Conservation (phyloP, 2,113 vertebrate species). For the Axis porcinus region DNA sequence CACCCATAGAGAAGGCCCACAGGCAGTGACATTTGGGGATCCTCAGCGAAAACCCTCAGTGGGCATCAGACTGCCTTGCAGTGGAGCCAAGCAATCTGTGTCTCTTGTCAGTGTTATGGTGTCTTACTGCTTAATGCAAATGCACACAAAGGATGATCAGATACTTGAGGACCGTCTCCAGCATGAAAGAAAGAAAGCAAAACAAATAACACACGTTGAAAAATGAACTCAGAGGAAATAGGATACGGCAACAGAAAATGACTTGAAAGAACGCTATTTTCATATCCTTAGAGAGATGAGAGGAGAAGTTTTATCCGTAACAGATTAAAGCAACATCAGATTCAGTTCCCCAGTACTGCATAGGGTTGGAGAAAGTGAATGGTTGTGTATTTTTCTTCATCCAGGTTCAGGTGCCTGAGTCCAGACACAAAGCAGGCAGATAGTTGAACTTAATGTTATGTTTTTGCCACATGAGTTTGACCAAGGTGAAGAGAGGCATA, state of each 20-base stretch:
- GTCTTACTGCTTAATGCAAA: constrained; percentile 10
- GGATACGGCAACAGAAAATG: background rate
- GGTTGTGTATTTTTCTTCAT: background rate
- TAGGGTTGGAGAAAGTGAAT: background rate
- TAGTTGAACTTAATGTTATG: background rate
- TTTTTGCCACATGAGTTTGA: background rate
- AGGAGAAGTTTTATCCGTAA: background rate
- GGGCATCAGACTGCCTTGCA: background rate
- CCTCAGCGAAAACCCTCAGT: background rate
- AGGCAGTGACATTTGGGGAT: background rate
- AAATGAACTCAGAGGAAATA: background rate
- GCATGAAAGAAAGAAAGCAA: background rate
- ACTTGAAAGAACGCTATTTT: background rate
- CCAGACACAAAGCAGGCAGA: background rate
- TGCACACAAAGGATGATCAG: background rate
- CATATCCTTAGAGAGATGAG: background rate
- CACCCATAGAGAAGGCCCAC: background rate
- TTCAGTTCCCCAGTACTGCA: background rate
- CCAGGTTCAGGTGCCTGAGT: background rate
- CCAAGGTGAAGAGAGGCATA: background rate
- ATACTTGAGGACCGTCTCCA: background rate
- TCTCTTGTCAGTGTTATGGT: background rate
- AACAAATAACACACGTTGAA: background rate
- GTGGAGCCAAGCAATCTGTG: background rate
- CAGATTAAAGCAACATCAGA: background rate